Conservation (phyloP, 2,113 vertebrate species). For the Cyphomyrus plagiostoma region DNA sequence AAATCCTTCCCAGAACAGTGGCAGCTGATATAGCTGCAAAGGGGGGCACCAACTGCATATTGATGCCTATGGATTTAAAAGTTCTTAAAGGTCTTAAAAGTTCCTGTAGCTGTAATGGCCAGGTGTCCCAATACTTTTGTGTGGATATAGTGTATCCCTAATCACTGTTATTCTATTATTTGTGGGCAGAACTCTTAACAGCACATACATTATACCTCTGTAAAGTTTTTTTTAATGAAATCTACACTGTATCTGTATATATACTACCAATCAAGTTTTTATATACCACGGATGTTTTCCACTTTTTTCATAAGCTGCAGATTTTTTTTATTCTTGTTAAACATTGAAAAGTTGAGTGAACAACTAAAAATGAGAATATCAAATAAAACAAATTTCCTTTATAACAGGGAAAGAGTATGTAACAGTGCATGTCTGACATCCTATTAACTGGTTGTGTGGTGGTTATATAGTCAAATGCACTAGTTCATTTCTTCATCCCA, state of each 20-base stretch:
- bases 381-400: no score
- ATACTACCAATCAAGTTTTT: no score
- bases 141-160: background rate
- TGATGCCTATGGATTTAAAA: background rate
- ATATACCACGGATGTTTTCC: no score
- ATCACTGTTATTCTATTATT: background rate
- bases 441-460: no score
- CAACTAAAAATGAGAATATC: no score
- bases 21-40: background rate
- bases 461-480: no score
- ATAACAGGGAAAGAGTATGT: no score
- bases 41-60: background rate
- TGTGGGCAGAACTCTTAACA: background rate
- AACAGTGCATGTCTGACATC: no score
- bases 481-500: no score
- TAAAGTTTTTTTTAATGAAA: background rate
- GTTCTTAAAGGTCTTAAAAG: background rate
- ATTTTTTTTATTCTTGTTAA: no score
- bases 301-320: no score
- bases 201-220: background rate
- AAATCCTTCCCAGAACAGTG: background rate
- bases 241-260: background rate
- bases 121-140: background rate
- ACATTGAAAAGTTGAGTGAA: no score
- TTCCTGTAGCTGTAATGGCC: background rate